Conservation (phyloP, 1,140 invertebrate genomes). For the Mercenaria mercenaria region DNA sequence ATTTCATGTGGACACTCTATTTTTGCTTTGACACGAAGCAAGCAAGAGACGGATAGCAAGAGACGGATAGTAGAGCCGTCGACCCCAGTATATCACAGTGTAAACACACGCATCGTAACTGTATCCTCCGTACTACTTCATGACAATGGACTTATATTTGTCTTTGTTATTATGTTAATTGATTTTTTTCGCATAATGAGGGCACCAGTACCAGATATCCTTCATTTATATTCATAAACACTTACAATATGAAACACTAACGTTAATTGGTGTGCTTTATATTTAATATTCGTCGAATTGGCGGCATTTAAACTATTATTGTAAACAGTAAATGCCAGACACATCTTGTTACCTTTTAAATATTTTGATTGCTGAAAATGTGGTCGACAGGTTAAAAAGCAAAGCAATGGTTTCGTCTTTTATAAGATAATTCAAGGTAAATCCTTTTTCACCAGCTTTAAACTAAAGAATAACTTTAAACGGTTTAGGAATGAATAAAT, state of each 20-base stretch:
- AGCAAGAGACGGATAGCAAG: not conserved
- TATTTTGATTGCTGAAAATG: not conserved
- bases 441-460: not conserved
- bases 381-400: not conserved
- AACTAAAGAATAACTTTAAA: too few relatives aligned
- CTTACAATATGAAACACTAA: constrained; percentile 27
- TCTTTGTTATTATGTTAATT: constrained; percentile 37
- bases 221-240: constrained; percentile 19
- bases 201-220: not conserved
- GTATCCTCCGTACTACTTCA: constrained; percentile 27
- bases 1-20: not conserved
- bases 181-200: constrained; percentile 25
- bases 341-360: not conserved
- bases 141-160: constrained; percentile 13
- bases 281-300: not conserved
- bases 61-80: too few relatives aligned
- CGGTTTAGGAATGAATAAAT: too few relatives aligned
- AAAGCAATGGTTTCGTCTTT: not conserved
- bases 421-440: not conserved
- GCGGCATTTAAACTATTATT: constrained; percentile 3
- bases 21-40: not conserved
- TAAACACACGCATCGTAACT: constrained; percentile 9
- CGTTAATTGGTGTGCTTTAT: not conserved
- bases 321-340: not conserved
- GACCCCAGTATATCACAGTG: not conserved